Base-by-base conservation (phyloP, 1,140 invertebrate species). In the Cotesia glomerata region DNA sequence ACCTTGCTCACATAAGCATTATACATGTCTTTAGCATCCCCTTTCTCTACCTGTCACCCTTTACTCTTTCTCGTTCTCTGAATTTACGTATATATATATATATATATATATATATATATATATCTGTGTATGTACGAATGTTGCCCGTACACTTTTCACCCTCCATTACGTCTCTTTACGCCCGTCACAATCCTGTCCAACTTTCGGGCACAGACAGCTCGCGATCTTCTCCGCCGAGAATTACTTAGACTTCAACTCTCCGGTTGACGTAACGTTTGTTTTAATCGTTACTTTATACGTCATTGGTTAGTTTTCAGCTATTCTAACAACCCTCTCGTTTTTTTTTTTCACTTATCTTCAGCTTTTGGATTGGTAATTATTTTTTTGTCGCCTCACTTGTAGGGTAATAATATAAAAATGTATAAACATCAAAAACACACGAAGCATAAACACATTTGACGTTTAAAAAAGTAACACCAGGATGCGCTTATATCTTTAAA, bases 151-250 rank as follows among this genome's bases (percentile, higher is more conserved):
- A 32, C 51, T 54, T 54, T 54, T 54, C 65, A 67, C 65, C 65
- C 49, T 67, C 65, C 65, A 67, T 67, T 49, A 64, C 39, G 39
- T 49, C 39, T 49, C 39, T 49, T 54, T 67, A 67, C 16, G 26
- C 65, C 65, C 26, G 65, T 67, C 65, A 52, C 26, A 16, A n/a
- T 34, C 49, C 45, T 52, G 49, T 65, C 39, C 26, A 65, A 49
- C 49, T 65, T 65, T 65, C 8, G 35, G 35, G 39, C 39, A 45
- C 59, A 26, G 59, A 35, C 59, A 62, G 26, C 32, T 62, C 26
- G 59, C 34, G 35, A 62, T 56, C 59, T 62, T 62, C 35, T 62
- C 59, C 59, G n/a, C 11, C 14, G 59, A 62, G 59, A 62, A 62
- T 62, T 39, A 62, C 59, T 62, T 62, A 62, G 35, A 62, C 59